These are phyloP conservation scores for Enteromius thamalakanensis DNA, from an alignment of 2,797 vertebrate genomes.

Conservation along the genomic window DNA sequence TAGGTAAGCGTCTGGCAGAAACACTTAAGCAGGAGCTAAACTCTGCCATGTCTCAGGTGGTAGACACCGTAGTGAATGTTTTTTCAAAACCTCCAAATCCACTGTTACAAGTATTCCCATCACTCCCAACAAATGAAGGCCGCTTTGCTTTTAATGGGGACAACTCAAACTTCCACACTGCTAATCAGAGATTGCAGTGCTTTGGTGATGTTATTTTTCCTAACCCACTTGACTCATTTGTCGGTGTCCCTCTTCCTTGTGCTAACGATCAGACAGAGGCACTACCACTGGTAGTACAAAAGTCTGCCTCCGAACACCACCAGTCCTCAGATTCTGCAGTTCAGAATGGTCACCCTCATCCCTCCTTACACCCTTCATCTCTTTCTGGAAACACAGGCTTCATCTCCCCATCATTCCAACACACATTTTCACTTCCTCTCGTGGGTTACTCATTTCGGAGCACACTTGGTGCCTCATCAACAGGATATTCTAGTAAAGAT, in stretches of 20 bases:
- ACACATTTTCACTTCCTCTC: constrained; percentile 93
- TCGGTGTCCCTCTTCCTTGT: constrained; percentile 85
- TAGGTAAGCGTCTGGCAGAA: constrained; percentile 95
- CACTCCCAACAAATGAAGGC: constrained; percentile 90
- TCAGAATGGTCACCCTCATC: constrained; percentile 88
- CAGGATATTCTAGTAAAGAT: constrained; percentile 90
- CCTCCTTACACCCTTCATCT: constrained; percentile 91
- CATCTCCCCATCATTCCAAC: constrained; percentile 92
- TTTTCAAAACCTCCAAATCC: constrained; percentile 92
- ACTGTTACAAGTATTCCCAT: constrained; percentile 95
- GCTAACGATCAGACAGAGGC: constrained; percentile 96
- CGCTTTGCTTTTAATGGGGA: constrained; percentile 90
- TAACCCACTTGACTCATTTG: constrained; percentile 91
- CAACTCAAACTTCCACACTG: constrained; percentile 94
- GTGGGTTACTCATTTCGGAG: constrained; percentile 98
- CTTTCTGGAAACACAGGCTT: constrained; percentile 92
- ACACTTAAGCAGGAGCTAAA: constrained; percentile 97
- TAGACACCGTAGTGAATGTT: constrained; percentile 98
- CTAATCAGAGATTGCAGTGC: constrained; percentile 95
- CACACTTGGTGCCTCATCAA: constrained; percentile 86
- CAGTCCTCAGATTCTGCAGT: constrained; percentile 87
- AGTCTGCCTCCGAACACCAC: constrained; percentile 87
- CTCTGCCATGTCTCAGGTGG: constrained; percentile 96
- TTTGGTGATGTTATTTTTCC: constrained; percentile 98
- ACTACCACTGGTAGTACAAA: constrained; percentile 93